Conservation (phyloP, 2,797 vertebrate genomes). For the Ispidina picta region DNA sequence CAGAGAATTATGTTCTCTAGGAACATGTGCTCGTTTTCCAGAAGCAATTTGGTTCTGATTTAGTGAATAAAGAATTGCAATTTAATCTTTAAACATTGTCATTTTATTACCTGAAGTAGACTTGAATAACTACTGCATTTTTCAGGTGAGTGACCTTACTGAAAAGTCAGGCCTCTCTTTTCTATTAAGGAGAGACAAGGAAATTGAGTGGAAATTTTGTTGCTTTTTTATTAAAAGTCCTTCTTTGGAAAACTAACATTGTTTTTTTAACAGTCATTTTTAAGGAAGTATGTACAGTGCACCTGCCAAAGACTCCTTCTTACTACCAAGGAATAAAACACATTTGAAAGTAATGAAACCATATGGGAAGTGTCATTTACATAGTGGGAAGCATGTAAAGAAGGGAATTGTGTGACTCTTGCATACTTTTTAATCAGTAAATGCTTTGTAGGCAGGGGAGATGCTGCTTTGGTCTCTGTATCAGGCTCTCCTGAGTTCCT, state of each 20-base stretch:
- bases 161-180: background rate
- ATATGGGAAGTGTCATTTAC: background rate
- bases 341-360: background rate
- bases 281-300: background rate
- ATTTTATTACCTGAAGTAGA: constrained; percentile 15
- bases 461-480: background rate
- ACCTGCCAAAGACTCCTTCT: background rate
- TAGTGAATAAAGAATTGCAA: background rate
- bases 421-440: background rate
- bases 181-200: background rate
- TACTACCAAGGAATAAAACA: background rate
- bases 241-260: background rate
- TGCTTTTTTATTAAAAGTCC: background rate
- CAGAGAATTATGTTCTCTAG: background rate
- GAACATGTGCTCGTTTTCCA: constrained; percentile 12
- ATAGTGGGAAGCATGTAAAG: background rate
- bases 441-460: background rate
- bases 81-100: background rate
- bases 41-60: background rate
- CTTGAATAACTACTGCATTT: background rate
- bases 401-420: background rate
- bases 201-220: background rate
- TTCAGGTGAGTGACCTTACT: background rate
- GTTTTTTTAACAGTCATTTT: background rate
- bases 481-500: background rate